Evolutionary conservation across 1,140 invertebrate species (phyloP).

Genomic region (Whitmania pigra): DNA sequence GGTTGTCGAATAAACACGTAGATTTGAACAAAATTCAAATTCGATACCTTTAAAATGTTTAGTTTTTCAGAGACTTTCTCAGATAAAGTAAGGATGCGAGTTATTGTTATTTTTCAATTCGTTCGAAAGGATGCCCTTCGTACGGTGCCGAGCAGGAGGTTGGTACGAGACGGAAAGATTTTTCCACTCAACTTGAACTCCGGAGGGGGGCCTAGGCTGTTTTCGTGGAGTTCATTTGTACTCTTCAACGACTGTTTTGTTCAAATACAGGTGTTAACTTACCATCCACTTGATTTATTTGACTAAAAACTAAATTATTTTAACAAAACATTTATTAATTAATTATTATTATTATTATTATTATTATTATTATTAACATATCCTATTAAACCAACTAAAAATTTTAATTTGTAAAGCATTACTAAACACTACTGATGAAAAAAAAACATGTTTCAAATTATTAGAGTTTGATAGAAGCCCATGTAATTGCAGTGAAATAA

Average conservation of each 20-base stretch:
- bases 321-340: too few species aligned
- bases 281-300: not conserved
- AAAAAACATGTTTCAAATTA: not conserved
- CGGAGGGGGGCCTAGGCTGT: conserved; percentile 47
- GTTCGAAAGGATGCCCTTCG: conserved; percentile 36
- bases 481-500: not conserved
- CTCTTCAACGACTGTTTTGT: conserved; percentile 43
- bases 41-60: not conserved
- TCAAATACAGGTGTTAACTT: conserved; percentile 34
- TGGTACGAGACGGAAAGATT: conserved; percentile 62
- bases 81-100: not conserved
- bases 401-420: too few species aligned
- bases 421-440: not conserved
- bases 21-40: not conserved
- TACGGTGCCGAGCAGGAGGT: conserved; percentile 53
- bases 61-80: not conserved
- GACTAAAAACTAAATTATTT: too few species aligned
- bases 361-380: too few species aligned
- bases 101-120: not conserved
- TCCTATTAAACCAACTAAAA: too few species aligned
- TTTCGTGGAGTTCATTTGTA: conserved; percentile 57
- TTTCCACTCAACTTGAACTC: conserved; percentile 53
- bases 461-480: too few species aligned
- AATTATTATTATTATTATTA: too few species aligned
- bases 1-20: not conserved